Base-by-base conservation (phyloP, 2,113 vertebrate species). In the Ranitomeya imitator region DNA sequence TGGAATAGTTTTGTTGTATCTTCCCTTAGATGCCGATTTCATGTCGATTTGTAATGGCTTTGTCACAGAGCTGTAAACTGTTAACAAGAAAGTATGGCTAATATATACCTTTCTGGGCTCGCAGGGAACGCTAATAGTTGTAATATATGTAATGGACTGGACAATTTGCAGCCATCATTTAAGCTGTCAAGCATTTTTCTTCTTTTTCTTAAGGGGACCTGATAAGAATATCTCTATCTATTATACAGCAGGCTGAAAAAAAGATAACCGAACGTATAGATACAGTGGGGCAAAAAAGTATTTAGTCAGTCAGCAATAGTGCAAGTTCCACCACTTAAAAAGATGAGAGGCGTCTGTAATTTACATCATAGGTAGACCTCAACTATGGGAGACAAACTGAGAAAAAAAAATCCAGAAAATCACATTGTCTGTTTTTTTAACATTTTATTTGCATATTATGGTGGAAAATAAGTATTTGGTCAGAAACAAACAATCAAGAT, bases 11-110 rank as follows among this genome's bases (percentile, higher is more conserved):
- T 9, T 11, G 8, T 77, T 54, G 37, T 9, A 54, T 55, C 76
- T n/a, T 54, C 16, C 76, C 54, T 19, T 16, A 80, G 23, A 59
- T 31, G 78, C 78, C n/a, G 1, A 54, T 59, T 57, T 31, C 59
- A 15, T 59, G 54, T 80, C n/a, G 2, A 26, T 79, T 79, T 80
- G n/a, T 80, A 60, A 80, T 59, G 54, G n/a, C 60, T 80, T 80
- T 80, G 73, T 76, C 73, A 76, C 73, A 76, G 73, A 76, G 73
- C 73, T 21, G 73, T 76, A 76, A 45, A 21, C 73, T 21, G 37
- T 76, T 76, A 76, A 76, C 73, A 76, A 52, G 73, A 76, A 76
- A 52, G 59, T 80, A 59, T 80, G 55, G 78, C 78, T 80, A 80
- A 80, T 80, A 80, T 80, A 80, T 80, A 80, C 78, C 78, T 59